Conservation (phyloP, 2,113 vertebrate genomes). For the Brevimyrus niger region DNA sequence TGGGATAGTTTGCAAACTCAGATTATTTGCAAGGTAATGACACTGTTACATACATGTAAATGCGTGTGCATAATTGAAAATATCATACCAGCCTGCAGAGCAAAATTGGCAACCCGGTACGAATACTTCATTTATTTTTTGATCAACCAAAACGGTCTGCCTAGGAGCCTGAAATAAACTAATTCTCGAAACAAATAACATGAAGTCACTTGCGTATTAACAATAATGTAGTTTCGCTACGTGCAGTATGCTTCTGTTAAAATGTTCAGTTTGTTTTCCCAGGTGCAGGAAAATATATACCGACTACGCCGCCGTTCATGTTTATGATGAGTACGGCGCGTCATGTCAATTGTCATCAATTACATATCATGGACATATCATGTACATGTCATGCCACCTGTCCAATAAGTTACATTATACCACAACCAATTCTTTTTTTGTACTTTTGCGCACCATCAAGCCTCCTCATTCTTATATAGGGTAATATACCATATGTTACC, state of each 20-base stretch:
- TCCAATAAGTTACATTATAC: not conserved
- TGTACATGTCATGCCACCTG: not conserved
- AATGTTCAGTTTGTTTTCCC: not conserved
- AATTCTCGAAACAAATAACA: not conserved
- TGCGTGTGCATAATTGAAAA: not conserved
- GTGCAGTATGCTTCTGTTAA: not conserved
- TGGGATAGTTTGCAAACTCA: too few species aligned
- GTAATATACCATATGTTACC: not conserved
- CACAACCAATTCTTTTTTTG: not conserved
- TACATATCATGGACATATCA: not conserved
- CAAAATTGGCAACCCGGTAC: not conserved
- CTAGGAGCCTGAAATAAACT: not conserved
- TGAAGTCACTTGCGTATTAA: not conserved
- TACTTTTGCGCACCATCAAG: not conserved
- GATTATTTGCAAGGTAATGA: too few species aligned
- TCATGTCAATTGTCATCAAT: not conserved
- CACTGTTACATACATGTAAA: not conserved
- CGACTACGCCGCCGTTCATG: not conserved
- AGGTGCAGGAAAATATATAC: not conserved
- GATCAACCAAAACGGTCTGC: not conserved
- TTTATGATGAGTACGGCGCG: not conserved
- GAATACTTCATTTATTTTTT: not conserved
- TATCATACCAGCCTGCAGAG: too few species aligned
- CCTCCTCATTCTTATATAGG: not conserved
- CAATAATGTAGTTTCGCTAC: not conserved